Percentiles rank a stretch among this genome's conserved stretches.
These are phyloP conservation scores for Zingel zingel DNA, from an alignment of 2,113 vertebrate genomes.

Conservation along the genomic window DNA sequence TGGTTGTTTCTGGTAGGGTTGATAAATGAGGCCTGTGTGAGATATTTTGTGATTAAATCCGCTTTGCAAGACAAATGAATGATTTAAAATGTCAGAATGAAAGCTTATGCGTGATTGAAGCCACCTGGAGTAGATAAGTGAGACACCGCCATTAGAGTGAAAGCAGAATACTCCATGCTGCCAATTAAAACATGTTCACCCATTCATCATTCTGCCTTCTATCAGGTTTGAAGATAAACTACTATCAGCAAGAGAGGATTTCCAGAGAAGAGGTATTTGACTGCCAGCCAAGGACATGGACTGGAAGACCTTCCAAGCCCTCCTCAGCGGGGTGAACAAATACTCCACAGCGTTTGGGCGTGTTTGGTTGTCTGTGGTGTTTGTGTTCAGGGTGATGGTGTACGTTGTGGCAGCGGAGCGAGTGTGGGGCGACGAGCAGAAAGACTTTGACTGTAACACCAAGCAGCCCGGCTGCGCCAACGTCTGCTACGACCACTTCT, in stretches of 20 bases:
- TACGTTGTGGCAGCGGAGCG: slow-evolving; percentile 89
- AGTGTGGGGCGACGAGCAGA: slow-evolving; percentile 90
- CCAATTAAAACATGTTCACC: slow-evolving; percentile 3
- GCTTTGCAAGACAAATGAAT: background rate
- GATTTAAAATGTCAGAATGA: background rate
- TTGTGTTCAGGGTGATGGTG: slow-evolving; percentile 90
- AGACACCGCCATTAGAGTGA: background rate
- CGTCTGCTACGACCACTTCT: slow-evolving; percentile 88
- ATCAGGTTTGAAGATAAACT: slow-evolving; percentile 50
- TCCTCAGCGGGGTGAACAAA: slow-evolving; percentile 91
- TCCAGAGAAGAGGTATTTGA: slow-evolving; percentile 29
- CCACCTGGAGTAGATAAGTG: background rate
- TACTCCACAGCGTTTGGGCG: slow-evolving; percentile 89
- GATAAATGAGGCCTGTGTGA: background rate
- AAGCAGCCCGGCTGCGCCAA: slow-evolving; percentile 90
- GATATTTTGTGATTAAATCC: background rate
- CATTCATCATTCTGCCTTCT: slow-evolving; percentile 15
- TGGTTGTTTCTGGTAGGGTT: background rate
- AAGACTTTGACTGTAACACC: slow-evolving; percentile 91
- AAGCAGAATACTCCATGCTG: slow-evolving; percentile 5
- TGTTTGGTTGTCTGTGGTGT: slow-evolving; percentile 91
- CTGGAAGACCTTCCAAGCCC: slow-evolving; percentile 88
- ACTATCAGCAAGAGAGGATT: background rate
- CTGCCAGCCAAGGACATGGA: slow-evolving; percentile 82
- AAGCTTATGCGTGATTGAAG: background rate